Evolutionary conservation across 2,888 invertebrate species (phyloP), one percentile per base, ranked within the genome.

Genomic region (Tryphoninae sp.): DNA sequence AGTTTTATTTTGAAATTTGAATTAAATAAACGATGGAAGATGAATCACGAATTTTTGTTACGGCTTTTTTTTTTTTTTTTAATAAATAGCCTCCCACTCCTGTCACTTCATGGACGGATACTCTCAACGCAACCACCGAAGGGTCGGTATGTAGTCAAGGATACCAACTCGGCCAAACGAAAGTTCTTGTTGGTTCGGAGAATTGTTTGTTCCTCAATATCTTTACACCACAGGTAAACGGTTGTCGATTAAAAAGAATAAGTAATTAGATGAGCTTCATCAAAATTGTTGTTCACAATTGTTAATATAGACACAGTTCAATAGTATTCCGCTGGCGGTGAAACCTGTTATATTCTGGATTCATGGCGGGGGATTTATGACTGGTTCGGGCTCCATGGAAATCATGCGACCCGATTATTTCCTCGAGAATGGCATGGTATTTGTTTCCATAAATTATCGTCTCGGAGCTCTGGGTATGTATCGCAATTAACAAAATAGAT

Each of bases 171-270:
- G 0, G 4, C 0, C 6, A 33, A 33, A 4, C 4, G 1, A 33
- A 33, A 4, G 7, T 2, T 23, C 22, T 49, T 1, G 11, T 58
- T 45, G 74, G 74, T 6, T 58, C 58, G n/a, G 74, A 75, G 65
- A 65, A 75, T 26, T 75, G 74, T n/a, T 45, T 75, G 45, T 75
- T 16, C n/a, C n/a, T 75, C 4, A 58, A 75, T 55, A 58, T 75
- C 19, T 65, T 13, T 8, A 75, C 74, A 1, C 42, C 65, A 6
- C 45, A 45, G 65, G 74, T 75, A 65, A 53, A 53, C 45, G 2
- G 22, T 53, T 2, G 3, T 45, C 2, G 7, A 0, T 45, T 45
- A 45, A 45, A 45, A 45, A 45, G 26, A 45, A 45, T 45, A 11
- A 9, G 2, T 2, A 13, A 13, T 45, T 45, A 13, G 2, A 0